Conservation (phyloP, 1,140 invertebrate species). For the Drosophila lacertosa region DNA sequence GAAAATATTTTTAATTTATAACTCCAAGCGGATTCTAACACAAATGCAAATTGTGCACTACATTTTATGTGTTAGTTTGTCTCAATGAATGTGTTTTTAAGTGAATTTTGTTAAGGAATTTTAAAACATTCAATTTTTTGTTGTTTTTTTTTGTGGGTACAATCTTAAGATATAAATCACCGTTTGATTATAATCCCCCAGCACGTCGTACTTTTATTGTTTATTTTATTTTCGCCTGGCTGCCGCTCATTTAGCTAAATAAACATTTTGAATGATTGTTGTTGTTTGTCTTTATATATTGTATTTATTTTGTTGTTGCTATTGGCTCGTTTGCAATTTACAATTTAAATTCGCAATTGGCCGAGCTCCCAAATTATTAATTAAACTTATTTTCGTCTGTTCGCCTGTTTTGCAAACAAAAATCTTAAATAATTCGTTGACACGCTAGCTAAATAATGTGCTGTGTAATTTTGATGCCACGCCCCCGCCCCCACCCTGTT, state of each 20-base stretch:
- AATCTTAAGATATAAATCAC: slow-evolving; percentile 44
- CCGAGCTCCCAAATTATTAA: slow-evolving; percentile 57
- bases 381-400: slow-evolving; percentile 44
- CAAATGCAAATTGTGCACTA: no score
- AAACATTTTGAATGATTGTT: slow-evolving; percentile 30
- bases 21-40: no score
- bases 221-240: slow-evolving; percentile 27
- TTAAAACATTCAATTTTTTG: slow-evolving; percentile 1
- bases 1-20: no score
- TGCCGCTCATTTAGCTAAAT: slow-evolving; percentile 37
- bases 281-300: slow-evolving; percentile 6
- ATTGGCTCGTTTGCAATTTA: slow-evolving; percentile 25
- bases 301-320: slow-evolving; percentile 10
- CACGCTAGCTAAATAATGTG: slow-evolving; percentile 18
- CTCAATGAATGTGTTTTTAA: neutral
- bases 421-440: slow-evolving; percentile 13
- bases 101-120: neutral
- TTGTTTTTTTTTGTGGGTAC: neutral
- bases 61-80: neutral
- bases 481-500: neutral
- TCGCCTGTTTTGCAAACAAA: slow-evolving; percentile 14
- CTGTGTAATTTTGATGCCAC: slow-evolving; percentile 13
- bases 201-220: slow-evolving; percentile 25
- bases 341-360: slow-evolving; percentile 61
- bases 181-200: slow-evolving; percentile 42